phyloP scores from a whole-genome alignment of 2,113 vertebrate genomes.

The Ginglymostoma cirratum region DNA sequence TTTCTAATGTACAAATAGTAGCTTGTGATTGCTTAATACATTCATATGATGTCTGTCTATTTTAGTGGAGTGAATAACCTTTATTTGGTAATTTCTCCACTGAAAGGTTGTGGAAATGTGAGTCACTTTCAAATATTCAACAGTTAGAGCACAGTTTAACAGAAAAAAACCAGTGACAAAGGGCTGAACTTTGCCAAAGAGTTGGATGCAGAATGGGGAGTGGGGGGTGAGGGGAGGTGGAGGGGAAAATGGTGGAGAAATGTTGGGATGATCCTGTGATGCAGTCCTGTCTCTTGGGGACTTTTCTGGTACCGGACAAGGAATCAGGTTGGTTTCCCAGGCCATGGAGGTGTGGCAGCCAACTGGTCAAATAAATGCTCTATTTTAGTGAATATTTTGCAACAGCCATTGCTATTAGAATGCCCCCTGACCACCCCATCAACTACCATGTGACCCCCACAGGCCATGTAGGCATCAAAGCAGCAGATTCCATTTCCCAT shows the following conservation, averaged over 20 bases:
- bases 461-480: too few species aligned
- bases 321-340: too few species aligned
- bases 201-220: too few species aligned
- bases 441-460: too few species aligned
- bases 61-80: background rate
- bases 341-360: too few species aligned
- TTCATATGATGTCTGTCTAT: rapidly evolving
- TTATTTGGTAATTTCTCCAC: slow-evolving; percentile 38
- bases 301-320: too few species aligned
- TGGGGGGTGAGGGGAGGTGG: background rate
- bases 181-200: background rate
- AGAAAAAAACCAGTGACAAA: background rate
- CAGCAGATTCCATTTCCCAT: too few species aligned
- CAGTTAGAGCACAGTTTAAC: slow-evolving; percentile 42
- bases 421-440: too few species aligned
- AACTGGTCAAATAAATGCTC: too few species aligned
- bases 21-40: rapidly evolving
- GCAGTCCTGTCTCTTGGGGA: too few species aligned
- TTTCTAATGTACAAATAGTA: rapidly evolving
- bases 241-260: background rate
- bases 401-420: too few species aligned
- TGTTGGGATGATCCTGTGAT: background rate
- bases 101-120: background rate
- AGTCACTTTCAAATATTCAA: background rate
- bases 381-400: too few species aligned